Base-by-base conservation (phyloP, 1,140 invertebrate species). In the Anagrus nilaparvatae region DNA sequence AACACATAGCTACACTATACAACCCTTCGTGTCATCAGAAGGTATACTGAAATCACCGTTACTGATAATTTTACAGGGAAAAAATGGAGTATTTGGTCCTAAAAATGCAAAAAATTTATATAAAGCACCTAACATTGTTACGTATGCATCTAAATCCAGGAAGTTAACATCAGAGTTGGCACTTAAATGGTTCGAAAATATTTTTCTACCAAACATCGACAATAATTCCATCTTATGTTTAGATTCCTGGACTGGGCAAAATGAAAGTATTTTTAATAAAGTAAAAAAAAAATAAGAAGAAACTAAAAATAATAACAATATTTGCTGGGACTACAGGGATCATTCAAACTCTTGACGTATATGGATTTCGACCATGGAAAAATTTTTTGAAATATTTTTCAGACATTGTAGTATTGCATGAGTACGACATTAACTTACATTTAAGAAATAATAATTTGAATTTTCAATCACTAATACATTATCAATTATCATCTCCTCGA, bases 341-440 rank as follows among this genome's bases (percentile, higher is more conserved):
- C 9, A 40, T 50, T 37, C 48, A 46, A 33, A 21, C 41, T 13
- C 28, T 47, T 19, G 48, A 49, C 33, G 40, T 49, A n/a, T 36
- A 31, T 33, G 32, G 40, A n/a, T 49, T 49, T 19, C 25, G 32
- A 10, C 8, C 42, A 31, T 47, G 44, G 31, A 44, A 47, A 19
- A 50, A 43, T 23, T 35, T 44, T 34, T 17, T 42, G 6, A 25
- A 25, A 12, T 21, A 25, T 25, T 47, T 47, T 13, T 46, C 19
- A 7, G 30, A 45, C 28, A 6, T 13, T 0, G 37, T 45, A 6
- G 12, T 29, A 2, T 13, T 30, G 8, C 21, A 43, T 38, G 18
- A 38, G 36, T 20, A n/a, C 23, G n/a, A 38, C 18, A 19, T 43
- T 3, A 38, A 30, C 10, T 25, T 46, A 36, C 20, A 36, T 24